Evolutionary conservation across 2,113 vertebrate species (phyloP), one percentile per base, ranked within the genome.

Genomic region (Hippopotamus amphibius): DNA sequence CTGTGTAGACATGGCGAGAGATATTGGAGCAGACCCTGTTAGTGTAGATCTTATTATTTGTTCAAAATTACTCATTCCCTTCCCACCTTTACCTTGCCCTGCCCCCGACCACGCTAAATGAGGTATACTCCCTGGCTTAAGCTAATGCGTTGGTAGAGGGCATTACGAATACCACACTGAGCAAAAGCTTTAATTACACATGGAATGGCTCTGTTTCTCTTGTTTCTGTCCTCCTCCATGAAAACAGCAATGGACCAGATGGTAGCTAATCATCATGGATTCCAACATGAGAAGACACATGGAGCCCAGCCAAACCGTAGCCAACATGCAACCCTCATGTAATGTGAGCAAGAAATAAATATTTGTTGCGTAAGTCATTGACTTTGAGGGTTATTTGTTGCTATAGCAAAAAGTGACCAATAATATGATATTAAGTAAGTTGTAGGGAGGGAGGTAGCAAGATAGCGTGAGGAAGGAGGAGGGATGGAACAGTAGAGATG

Each of bases 131-230:
- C 41, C 59, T 94, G 37, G 15, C 50, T 85, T 63, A 80, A 95
- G 77, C 79, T 57, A 61, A 22, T 11, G 13, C n/a, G 30, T 48
- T 68, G 15, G 80, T 68, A 95, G n/a, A 37, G 80, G 17, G 43
- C 79, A 65, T 33, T 55, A 28, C 55, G 19, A 59, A 65, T 43
- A n/a, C 17, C 28, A 46, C 66, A 66, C 48, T 77, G 24, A 95
- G 72, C 50, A 72, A 69, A 93, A 79, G 46, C 63, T 83, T 97
- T 89, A 82, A 93, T 92, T 50, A 86, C 66, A 9, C 22, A 3
- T 4, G 50, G 30, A 89, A 77, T 65, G 22, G 33, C 9, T 77
- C 14, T 69, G 50, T 57, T 80, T 28, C 59, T 87, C 92, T 82
- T 94, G 72, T 92, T 97, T 66, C 65, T 63, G 41, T 71, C 24